A percentile compares a stretch with the other conserved stretches of the same genome.
These are phyloP conservation scores for Girardinus metallicus DNA, from an alignment of 2,797 vertebrate species.

Conservation along the genomic window DNA sequence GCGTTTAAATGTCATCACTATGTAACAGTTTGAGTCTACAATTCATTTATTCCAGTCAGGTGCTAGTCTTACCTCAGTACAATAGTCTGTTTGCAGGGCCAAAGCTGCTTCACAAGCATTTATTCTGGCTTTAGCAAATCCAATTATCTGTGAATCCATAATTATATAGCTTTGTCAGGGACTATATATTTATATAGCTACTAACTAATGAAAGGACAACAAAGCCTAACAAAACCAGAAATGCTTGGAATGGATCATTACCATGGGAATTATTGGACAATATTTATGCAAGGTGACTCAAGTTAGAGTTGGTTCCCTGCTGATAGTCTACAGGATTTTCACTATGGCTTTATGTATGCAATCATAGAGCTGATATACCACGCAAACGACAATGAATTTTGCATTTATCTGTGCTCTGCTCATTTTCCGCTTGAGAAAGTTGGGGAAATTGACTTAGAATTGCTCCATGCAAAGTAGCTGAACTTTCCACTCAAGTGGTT, in stretches of 20 bases:
- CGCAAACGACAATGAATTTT: constrained; percentile 61
- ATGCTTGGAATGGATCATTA: constrained; percentile 50
- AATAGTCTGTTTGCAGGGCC: constrained; percentile 50
- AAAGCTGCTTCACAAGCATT: constrained; percentile 44
- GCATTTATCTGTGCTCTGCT: constrained; percentile 75
- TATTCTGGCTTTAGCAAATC: constrained; percentile 59
- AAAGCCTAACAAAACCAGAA: constrained; percentile 53
- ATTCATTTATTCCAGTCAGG: constrained; percentile 52
- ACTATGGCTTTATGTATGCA: constrained; percentile 50
- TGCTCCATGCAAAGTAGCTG: constrained; percentile 77
- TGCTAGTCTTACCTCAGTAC: constrained; percentile 48
- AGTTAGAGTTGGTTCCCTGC: constrained; percentile 44
- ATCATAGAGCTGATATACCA: constrained; percentile 74
- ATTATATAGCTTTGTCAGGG: constrained; percentile 50
- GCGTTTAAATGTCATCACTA: constrained; percentile 48
- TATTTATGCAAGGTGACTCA: constrained; percentile 57
- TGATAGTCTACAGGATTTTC: constrained; percentile 66
- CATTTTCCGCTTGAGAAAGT: constrained; percentile 82
- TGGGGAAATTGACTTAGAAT: constrained; percentile 81
- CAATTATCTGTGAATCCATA: constrained; percentile 61
- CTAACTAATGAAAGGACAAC: constrained; percentile 60
- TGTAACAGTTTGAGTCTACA: constrained; percentile 47
- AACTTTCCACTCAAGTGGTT: constrained; percentile 66
- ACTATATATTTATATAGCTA: constrained; percentile 27
- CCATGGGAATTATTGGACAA: constrained; percentile 51